Evolutionary conservation across 2,797 vertebrate genomes (phyloP).

Genomic region (Vespertilio murinus): DNA sequence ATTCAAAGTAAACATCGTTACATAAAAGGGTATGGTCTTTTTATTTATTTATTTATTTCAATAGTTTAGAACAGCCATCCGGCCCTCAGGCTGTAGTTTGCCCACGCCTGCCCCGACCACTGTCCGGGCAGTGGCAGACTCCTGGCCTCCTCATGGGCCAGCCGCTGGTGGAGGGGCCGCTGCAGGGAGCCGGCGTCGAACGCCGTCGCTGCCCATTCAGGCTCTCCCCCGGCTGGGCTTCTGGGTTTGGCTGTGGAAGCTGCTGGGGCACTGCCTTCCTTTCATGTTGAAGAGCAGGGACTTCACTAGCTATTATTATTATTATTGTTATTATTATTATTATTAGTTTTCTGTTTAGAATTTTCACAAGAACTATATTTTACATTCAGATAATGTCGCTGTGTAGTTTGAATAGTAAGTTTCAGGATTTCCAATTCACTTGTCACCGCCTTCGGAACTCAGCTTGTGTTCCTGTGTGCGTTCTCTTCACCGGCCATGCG

Average conservation of each 20-base stretch:
- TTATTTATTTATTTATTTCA: too few relatives aligned
- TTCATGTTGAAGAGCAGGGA: background rate
- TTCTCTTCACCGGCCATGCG: background rate
- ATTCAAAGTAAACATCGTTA: too few relatives aligned
- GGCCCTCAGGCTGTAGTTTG: too few relatives aligned
- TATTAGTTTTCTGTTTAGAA: background rate
- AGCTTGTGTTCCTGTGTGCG: rapidly evolving
- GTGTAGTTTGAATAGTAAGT: background rate
- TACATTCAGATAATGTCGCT: background rate
- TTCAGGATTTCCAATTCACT: background rate
- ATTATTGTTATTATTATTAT: too few relatives aligned
- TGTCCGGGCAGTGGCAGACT: too few relatives aligned
- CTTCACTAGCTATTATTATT: background rate
- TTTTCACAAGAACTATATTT: background rate
- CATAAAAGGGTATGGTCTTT: too few relatives aligned
- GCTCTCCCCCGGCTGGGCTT: rapidly evolving
- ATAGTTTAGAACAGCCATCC: too few relatives aligned
- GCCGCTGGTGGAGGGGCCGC: background rate
- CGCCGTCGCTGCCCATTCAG: rapidly evolving
- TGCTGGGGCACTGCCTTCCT: background rate
- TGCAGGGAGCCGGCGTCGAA: rapidly evolving
- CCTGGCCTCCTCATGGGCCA: too few relatives aligned
- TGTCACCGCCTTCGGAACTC: background rate
- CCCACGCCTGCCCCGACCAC: too few relatives aligned
- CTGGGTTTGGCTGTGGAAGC: background rate